Evolutionary conservation across 1,140 invertebrate genomes (phyloP).

Genomic region (Oryctes rhinoceros): DNA sequence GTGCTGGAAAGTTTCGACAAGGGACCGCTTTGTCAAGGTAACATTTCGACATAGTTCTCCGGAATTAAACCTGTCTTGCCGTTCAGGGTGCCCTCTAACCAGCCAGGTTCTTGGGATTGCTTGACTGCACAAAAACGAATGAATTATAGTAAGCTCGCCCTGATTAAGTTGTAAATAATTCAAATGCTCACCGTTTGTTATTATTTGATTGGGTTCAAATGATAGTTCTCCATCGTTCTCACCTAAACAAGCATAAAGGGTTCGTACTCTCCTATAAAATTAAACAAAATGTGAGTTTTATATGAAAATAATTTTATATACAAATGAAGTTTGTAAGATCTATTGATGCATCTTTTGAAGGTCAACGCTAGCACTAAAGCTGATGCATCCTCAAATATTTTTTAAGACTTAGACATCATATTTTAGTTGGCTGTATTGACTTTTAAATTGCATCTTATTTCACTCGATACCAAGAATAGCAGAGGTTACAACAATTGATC

Average conservation of each 20-base stretch:
- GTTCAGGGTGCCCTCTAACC: conserved; percentile 94
- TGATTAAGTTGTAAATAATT: too few species aligned
- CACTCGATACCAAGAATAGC: too few species aligned
- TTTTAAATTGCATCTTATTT: too few species aligned
- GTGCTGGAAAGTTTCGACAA: conserved; percentile 56
- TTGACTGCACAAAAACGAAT: conserved; percentile 72
- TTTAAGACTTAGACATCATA: too few species aligned
- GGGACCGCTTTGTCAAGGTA: conserved; percentile 67
- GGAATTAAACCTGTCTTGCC: conserved; percentile 94
- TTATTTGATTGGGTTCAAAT: conserved; percentile 98
- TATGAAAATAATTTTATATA: too few species aligned
- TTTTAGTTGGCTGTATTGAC: too few species aligned
- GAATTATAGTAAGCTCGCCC: too few species aligned
- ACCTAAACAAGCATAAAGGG: conserved; percentile 93
- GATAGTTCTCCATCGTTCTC: conserved; percentile 97
- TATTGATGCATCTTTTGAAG: too few species aligned
- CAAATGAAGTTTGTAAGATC: too few species aligned
- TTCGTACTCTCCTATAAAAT: conserved; percentile 79
- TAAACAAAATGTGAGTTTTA: neutral
- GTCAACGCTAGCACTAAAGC: too few species aligned
- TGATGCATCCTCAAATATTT: too few species aligned
- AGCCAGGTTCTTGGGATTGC: conserved; percentile 91
- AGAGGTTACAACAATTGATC: too few species aligned
- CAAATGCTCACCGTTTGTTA: conserved; percentile 85
- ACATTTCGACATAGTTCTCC: conserved; percentile 95